Evolutionary conservation across 2,888 invertebrate genomes (phyloP).

Genomic region (Shargacucullia verbasci): DNA sequence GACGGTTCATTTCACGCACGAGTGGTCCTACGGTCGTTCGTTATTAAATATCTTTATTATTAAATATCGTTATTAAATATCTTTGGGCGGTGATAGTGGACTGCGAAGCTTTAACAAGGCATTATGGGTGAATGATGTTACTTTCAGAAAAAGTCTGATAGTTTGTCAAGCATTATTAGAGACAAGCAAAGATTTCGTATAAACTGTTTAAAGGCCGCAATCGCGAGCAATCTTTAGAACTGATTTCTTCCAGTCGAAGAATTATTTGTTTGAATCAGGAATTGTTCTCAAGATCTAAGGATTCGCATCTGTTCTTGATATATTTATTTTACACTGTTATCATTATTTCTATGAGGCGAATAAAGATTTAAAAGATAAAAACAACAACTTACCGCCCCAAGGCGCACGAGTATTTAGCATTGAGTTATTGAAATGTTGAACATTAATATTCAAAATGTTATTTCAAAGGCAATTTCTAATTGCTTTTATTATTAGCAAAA

Average conservation of each 20-base stretch:
- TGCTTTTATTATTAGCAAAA: constrained; percentile 50
- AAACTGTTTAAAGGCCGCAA: too few relatives aligned
- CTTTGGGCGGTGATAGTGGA: constrained; percentile 26
- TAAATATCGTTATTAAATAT: constrained; percentile 43
- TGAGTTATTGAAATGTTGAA: constrained; percentile 53
- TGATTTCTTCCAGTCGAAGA: too few relatives aligned
- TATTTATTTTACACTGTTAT: constrained; percentile 31
- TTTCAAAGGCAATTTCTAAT: constrained; percentile 50
- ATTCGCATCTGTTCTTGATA: too few relatives aligned
- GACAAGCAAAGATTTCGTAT: too few relatives aligned
- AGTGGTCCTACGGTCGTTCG: constrained; percentile 18
- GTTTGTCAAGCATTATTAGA: too few relatives aligned
- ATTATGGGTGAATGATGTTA: constrained; percentile 26
- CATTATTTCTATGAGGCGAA: constrained; percentile 25
- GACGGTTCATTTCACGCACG: constrained; percentile 47
- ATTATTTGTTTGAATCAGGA: too few relatives aligned
- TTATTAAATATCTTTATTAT: constrained; percentile 45
- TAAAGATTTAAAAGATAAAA: constrained; percentile 48
- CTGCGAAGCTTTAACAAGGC: constrained; percentile 7
- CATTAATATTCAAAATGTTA: constrained; percentile 50
- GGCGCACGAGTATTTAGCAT: constrained; percentile 45
- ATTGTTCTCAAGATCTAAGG: too few relatives aligned
- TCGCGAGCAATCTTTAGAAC: too few relatives aligned
- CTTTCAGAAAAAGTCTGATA: constrained; percentile 26
- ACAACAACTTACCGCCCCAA: constrained; percentile 34